Conservation (phyloP, 2,113 vertebrate genomes). For the Rhinopomastus cyanomelas region DNA sequence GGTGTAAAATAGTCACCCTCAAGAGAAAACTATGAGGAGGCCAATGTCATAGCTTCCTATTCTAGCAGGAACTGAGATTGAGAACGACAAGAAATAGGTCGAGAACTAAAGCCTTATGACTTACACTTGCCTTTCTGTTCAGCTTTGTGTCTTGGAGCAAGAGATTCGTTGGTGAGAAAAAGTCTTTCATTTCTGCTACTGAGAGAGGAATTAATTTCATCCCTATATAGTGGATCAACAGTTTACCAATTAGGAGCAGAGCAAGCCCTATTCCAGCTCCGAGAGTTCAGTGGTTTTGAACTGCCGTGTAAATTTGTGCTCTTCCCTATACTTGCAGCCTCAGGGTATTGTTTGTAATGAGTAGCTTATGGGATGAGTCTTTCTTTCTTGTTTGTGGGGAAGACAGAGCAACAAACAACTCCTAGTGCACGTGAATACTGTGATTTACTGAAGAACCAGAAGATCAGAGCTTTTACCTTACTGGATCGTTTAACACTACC, state of each 20-base stretch:
- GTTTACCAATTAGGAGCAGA: background rate
- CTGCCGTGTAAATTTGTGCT: fast-evolving
- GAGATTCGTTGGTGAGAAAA: background rate
- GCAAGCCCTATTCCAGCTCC: background rate
- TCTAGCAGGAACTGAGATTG: background rate
- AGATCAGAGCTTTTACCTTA: background rate
- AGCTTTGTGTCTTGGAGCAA: background rate
- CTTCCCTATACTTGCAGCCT: background rate
- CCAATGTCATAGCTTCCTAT: background rate
- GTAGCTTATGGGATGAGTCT: background rate
- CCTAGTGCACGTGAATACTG: fast-evolving
- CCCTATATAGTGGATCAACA: background rate
- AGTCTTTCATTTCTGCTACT: background rate
- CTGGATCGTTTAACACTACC: background rate
- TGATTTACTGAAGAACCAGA: background rate
- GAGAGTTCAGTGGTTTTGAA: background rate
- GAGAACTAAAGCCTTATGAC: background rate
- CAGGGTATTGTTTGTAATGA: background rate
- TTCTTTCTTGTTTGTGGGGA: background rate
- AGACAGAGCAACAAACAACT: background rate
- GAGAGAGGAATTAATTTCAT: background rate
- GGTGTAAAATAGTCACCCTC: background rate
- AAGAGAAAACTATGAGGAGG: background rate
- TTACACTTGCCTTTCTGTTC: background rate
- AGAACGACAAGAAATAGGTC: background rate